phyloP scores from a whole-genome alignment of 1,140 invertebrate genomes.

The Cotesia glomerata region DNA sequence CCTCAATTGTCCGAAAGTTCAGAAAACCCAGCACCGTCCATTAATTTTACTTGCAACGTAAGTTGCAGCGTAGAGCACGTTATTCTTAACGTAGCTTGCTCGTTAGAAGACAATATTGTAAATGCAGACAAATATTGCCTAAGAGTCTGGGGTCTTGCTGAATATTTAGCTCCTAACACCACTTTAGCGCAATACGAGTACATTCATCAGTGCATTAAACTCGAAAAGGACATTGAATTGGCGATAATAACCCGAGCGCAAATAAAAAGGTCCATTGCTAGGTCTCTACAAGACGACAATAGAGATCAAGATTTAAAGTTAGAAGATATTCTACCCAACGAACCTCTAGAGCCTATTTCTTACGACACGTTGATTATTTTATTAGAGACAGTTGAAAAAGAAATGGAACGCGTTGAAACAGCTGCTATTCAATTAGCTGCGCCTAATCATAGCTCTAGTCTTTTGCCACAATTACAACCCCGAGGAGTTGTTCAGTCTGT shows the following conservation, averaged over 20 bases:
- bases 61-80: slow-evolving; percentile 86
- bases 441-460: slow-evolving; percentile 56
- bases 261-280: slow-evolving; percentile 70
- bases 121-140: slow-evolving; percentile 71
- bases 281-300: slow-evolving; percentile 81
- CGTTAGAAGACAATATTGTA: slow-evolving; percentile 74
- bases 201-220: slow-evolving; percentile 90
- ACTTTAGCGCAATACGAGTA: slow-evolving; percentile 89
- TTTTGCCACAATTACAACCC: slow-evolving; percentile 64
- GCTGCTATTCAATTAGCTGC: slow-evolving; percentile 67
- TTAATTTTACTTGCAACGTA: slow-evolving; percentile 88
- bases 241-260: slow-evolving; percentile 73
- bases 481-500: slow-evolving; percentile 83
- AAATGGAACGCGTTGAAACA: slow-evolving; percentile 77
- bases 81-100: slow-evolving; percentile 84
- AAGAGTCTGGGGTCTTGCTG: slow-evolving; percentile 82
- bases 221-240: slow-evolving; percentile 88
- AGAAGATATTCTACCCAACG: slow-evolving; percentile 78
- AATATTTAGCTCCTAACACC: slow-evolving; percentile 76
- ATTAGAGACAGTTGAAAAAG: slow-evolving; percentile 82
- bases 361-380: slow-evolving; percentile 81
- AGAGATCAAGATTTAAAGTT: slow-evolving; percentile 72
- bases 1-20: slow-evolving; percentile 65
- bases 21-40: slow-evolving; percentile 57
- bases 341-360: slow-evolving; percentile 74